Evolutionary conservation across 1,140 invertebrate genomes (phyloP), one percentile per base, ranked within the genome.

Genomic region (Conus ventricosus): DNA sequence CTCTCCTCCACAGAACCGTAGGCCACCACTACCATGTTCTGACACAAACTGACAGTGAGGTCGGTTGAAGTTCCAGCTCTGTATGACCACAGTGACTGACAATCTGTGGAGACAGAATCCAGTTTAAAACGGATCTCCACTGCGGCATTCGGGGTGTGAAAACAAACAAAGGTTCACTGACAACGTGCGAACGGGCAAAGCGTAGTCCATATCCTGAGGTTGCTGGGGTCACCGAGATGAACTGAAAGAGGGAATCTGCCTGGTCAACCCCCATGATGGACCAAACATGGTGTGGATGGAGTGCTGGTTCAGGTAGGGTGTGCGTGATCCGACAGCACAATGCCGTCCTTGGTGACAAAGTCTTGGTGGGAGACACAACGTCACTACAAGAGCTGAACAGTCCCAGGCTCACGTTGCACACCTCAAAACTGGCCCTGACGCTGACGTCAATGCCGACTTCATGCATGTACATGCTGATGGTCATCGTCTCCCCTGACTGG

Each of bases 121-220:
- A 87, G 71, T 85, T 90, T 90, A 54, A 92, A 91, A 54, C 92
- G 92, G 3, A 92, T 84, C 80, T 92, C 92, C 20, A 92, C 27
- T 7, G 90, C 89, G 11, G 90, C 84, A n/a, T 92, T 87, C 25
- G 88, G 86, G 54, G 84, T 63, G 89, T 60, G 57, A 92, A 92
- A 11, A 89, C 87, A 8, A 57, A 83, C 57, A 92, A 54, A 15
- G 85, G 81, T 0, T 89, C 88, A 55, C 87, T 90, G 23, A 87
- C 51, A 1, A 88, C 27, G 76, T 89, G 71, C 57, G 89, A 86
- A 57, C 82, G 89, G 87, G 88, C 85, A 67, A 91, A 86, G 67
- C 75, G n/a, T 4, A 92, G 55, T 15, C 90, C 89, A 83, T 71
- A 84, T 25, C 92, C 92, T 85, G 89, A 90, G 55, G 81, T 27